Conservation (phyloP, 30 jellyfish, hydroid and myxozoan genomes). For the Euphysa ruthae region DNA sequence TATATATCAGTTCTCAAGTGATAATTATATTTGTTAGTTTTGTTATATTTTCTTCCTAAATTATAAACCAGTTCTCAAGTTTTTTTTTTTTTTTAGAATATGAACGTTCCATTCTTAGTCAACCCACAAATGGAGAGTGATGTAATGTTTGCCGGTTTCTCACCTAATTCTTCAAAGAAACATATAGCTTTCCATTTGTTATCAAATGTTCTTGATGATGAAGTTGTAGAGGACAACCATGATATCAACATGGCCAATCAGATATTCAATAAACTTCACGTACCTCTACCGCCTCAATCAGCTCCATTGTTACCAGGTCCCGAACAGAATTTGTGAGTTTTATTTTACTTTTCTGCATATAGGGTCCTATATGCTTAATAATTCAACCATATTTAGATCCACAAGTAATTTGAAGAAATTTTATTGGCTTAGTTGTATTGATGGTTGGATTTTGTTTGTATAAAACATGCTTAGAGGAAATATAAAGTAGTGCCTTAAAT, state of each 20-base stretch:
- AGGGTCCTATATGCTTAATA: too few species aligned
- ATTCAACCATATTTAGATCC: too few species aligned
- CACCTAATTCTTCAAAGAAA: conserved; percentile 36
- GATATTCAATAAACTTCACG: conserved; percentile 57
- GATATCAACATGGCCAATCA: conserved; percentile 60
- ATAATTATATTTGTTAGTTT: too few species aligned
- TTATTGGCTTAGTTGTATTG: too few species aligned
- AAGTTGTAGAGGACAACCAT: conserved; percentile 75
- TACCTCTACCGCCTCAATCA: too few species aligned
- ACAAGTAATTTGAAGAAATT: too few species aligned
- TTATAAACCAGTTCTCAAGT: neutral
- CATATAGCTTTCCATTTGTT: conserved; percentile 91
- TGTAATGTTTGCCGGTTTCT: conserved; percentile 35
- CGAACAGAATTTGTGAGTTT: neutral
- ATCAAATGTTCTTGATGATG: conserved; percentile 85
- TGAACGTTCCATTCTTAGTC: conserved; percentile 18
- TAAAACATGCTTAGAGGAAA: too few species aligned
- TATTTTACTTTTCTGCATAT: neutral
- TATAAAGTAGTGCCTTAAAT: too few species aligned
- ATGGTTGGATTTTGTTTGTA: too few species aligned
- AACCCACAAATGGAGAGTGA: conserved; percentile 25
- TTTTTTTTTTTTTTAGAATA: conserved; percentile 12
- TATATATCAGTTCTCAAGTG: too few species aligned
- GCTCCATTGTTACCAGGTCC: conserved; percentile 12
- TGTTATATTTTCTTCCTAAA: neutral